phyloP scores from a whole-genome alignment of 2,113 vertebrate genomes.

The Triplophysa dalaica region DNA sequence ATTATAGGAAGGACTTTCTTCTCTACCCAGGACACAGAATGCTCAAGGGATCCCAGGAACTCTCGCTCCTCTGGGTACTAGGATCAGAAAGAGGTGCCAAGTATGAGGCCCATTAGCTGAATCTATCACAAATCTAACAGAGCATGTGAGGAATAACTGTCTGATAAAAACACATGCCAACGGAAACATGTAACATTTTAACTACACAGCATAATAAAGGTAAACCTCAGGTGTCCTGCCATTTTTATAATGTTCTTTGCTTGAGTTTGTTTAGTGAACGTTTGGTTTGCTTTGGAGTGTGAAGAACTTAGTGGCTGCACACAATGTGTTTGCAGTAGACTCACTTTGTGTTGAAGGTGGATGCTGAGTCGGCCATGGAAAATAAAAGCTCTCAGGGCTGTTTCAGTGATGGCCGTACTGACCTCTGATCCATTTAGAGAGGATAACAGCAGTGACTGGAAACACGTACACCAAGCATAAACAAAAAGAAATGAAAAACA shows the following conservation, averaged over 20 bases:
- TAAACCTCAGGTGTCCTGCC: neutral
- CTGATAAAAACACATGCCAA: no score
- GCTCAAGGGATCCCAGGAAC: constrained; percentile 76
- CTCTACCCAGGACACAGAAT: constrained; percentile 81
- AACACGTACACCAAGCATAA: constrained; percentile 21
- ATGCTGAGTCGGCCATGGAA: constrained; percentile 78
- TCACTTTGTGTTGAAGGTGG: constrained; percentile 86
- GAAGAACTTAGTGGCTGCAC: neutral
- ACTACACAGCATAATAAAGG: no score
- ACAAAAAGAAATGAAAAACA: constrained; percentile 23
- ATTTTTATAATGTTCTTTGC: neutral
- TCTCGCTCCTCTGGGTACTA: constrained; percentile 82
- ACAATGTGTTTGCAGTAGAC: constrained; percentile 2
- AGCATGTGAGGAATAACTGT: neutral
- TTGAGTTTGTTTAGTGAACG: neutral
- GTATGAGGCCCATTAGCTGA: neutral
- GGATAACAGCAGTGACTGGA: constrained; percentile 74
- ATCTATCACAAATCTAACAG: neutral
- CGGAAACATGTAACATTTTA: no score
- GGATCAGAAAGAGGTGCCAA: neutral
- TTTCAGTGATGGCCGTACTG: constrained; percentile 61
- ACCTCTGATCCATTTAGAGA: constrained; percentile 66
- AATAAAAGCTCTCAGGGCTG: constrained; percentile 78
- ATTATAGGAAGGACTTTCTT: constrained; percentile 77
- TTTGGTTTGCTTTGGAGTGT: constrained; percentile 5